Conservation (phyloP, 2,113 vertebrate genomes). For the Mandrillus leucophaeus region DNA sequence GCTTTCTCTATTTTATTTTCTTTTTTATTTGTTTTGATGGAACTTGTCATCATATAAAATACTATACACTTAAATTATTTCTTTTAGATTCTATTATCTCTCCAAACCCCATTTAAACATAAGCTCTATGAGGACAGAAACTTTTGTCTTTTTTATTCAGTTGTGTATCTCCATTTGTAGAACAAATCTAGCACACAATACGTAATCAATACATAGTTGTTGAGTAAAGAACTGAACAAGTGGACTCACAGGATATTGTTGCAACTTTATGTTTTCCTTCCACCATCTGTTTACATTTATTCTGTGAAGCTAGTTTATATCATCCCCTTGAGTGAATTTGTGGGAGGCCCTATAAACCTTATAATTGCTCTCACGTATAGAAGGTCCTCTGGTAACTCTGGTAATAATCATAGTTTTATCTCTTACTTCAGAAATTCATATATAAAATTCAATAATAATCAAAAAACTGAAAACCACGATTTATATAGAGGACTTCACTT, state of each 20-base stretch:
- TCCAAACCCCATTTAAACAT: background rate
- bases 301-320: background rate
- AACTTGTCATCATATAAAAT: background rate
- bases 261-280: background rate
- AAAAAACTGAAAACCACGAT: background rate
- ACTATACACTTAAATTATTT: background rate
- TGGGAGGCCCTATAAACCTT: background rate
- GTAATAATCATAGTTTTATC: background rate
- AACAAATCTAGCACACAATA: background rate
- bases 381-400: background rate
- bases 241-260: background rate
- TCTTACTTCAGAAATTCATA: constrained; percentile 6
- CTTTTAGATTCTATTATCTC: background rate
- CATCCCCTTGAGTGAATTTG: background rate
- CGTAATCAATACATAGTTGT: background rate
- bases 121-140: background rate
- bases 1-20: background rate
- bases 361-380: background rate
- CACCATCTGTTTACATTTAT: background rate
- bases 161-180: background rate
- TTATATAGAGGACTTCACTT: background rate
- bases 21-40: background rate
- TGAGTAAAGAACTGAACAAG: background rate
- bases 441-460: background rate
- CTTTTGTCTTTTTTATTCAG: background rate